Evolutionary conservation across 2,888 invertebrate genomes (phyloP), one percentile per base, ranked within the genome.

Genomic region (Parnassius orleans): DNA sequence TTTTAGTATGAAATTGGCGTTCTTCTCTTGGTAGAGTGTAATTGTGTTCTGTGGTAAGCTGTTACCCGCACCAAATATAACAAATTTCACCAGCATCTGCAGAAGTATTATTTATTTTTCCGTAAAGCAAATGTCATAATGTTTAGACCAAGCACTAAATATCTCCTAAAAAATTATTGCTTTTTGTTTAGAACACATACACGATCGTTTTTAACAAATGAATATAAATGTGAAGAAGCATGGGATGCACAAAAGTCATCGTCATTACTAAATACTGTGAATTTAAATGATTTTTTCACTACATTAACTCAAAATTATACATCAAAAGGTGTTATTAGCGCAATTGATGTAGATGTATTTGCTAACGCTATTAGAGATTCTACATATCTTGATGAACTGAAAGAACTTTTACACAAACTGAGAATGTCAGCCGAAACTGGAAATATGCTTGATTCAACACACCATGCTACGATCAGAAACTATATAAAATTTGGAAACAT

Each of bases 301-400:
- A 93, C 95, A 65, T 73, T 97, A 51, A 95, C 96, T 63, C 93
- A 94, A 71, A 94, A 93, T 68, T 95, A 93, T 75, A 87, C 93
- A 53, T 92, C 90, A 48, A 92, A 92, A 62, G 93, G 93, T 14
- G 92, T 93, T 69, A 92, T 95, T 14, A 95, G 94, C 81, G 94
- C 96, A 3, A 93, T 97, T 41, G 98, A 98, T 82, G 93, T 98
- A 10, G 97, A 98, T 78, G 92, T 98, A 71, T 96, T 96, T 81
- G 94, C 94, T 0, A 96, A 97, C 84, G 93, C 93, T 24, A 77
- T 95, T 7, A 89, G 84, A 51, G 92, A 93, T 59, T 79, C 90
- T 1, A 77, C 74, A 2, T 93, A 95, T 72, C 76, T 94, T 0
- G 95, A 96, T 47, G 96, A 97, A 83, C 80, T 97, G 10, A 93